A percentile compares a stretch with the other conserved stretches of the same genome.
phyloP scores from a whole-genome alignment of 2,888 invertebrate genomes.

The Eledone cirrhosa region DNA sequence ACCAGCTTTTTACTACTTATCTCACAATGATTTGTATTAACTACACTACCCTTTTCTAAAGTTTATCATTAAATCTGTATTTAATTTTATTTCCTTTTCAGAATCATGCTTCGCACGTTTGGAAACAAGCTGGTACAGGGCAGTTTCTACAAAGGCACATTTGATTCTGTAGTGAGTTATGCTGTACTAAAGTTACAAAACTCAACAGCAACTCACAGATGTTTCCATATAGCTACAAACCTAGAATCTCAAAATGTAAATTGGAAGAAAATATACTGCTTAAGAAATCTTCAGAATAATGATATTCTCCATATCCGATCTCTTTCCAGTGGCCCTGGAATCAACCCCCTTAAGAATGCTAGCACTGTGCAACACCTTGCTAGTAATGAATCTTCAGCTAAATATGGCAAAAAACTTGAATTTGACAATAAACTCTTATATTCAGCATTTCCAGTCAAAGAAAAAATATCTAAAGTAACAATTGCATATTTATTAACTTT shows the following conservation, averaged over 20 bases:
- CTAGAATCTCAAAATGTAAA: no score
- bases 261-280: no score
- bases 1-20: no score
- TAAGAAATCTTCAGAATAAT: no score
- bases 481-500: neutral
- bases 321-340: neutral
- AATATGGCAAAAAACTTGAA: constrained; percentile 18
- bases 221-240: no score
- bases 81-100: neutral
- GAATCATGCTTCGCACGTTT: neutral
- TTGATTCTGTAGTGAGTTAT: neutral
- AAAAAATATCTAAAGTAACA: constrained; percentile 8
- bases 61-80: neutral
- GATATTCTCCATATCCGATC: neutral
- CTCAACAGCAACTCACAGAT: no score
- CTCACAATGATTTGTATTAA: no score
- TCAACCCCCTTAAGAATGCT: constrained; percentile 16
- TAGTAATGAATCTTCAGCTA: neutral
- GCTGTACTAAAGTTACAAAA: no score
- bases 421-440: constrained; percentile 4
- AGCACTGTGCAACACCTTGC: neutral
- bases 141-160: neutral
- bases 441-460: constrained; percentile 22
- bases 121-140: neutral
- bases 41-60: no score